phyloP scores from a whole-genome alignment of 2,113 vertebrate species.

The Uria lomvia region DNA sequence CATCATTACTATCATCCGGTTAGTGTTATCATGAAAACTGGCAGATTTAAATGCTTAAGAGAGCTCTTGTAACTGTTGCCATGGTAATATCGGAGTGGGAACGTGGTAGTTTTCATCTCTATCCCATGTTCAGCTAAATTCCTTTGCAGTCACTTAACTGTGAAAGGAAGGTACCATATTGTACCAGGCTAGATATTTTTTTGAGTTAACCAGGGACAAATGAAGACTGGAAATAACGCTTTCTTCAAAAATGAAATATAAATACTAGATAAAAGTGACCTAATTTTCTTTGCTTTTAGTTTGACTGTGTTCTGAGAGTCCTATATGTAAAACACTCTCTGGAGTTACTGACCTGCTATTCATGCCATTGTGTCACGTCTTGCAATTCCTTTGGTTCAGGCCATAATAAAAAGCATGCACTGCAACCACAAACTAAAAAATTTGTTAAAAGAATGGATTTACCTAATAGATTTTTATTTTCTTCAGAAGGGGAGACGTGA shows the following conservation, averaged over 20 bases:
- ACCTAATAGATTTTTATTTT: background rate
- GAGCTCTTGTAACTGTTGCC: slow-evolving; percentile 56
- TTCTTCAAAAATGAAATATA: background rate
- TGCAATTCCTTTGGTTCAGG: background rate
- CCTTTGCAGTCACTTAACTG: slow-evolving; percentile 1
- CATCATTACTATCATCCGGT: slow-evolving; percentile 39
- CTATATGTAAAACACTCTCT: background rate
- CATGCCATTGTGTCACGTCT: background rate
- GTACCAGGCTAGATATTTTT: background rate
- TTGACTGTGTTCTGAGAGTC: background rate
- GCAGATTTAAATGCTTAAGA: slow-evolving; percentile 60
- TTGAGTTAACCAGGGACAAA: background rate
- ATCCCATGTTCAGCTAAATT: slow-evolving; percentile 49
- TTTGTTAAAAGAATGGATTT: background rate
- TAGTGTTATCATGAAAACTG: slow-evolving; percentile 43
- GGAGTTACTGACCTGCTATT: background rate
- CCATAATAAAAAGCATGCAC: background rate
- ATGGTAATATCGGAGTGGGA: slow-evolving; percentile 58
- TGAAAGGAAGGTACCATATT: background rate
- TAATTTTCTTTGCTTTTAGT: background rate
- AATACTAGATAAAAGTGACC: background rate
- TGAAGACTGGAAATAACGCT: background rate
- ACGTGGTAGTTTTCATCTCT: slow-evolving; percentile 21
- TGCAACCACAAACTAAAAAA: background rate
- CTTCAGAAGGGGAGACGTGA: background rate